These are phyloP conservation scores for Lordiphosa fenestrarum DNA, from an alignment of 2,888 invertebrate species.

Conservation along the genomic window DNA sequence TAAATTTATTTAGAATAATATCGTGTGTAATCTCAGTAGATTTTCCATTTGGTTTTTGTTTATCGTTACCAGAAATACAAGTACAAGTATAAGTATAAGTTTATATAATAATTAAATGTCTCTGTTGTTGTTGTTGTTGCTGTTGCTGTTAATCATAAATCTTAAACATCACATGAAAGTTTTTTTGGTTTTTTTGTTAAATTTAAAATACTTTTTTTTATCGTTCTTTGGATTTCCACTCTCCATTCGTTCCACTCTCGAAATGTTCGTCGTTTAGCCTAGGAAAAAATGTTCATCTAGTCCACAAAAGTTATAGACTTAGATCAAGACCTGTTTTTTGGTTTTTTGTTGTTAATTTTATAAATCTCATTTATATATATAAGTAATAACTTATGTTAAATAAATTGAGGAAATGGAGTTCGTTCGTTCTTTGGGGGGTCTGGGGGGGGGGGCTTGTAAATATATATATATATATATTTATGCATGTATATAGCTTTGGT, in stretches of 20 bases:
- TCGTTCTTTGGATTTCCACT: constrained; percentile 24
- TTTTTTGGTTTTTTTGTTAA: constrained; percentile 44
- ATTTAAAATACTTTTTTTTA: constrained; percentile 35
- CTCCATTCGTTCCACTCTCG: constrained; percentile 30
- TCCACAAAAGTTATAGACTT: constrained; percentile 67
- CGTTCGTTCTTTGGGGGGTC: constrained; percentile 4
- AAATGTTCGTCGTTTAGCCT: constrained; percentile 43
- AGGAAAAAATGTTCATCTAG: constrained; percentile 60
- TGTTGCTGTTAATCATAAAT: constrained; percentile 40
- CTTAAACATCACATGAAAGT: constrained; percentile 76
- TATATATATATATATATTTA: constrained; percentile 34
- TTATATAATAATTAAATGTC: constrained; percentile 45
- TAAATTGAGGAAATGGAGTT: constrained; percentile 31
- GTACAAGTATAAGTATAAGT: constrained; percentile 2
- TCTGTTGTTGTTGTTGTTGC: constrained; percentile 17
- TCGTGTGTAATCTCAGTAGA: constrained; percentile 36
- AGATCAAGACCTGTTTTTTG: constrained; percentile 61
- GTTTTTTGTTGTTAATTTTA: constrained; percentile 18
- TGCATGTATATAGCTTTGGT: constrained; percentile 15
- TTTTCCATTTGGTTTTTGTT: constrained; percentile 17
- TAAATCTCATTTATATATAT: constrained; percentile 53
- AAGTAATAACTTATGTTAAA: constrained; percentile 42
- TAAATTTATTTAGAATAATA: constrained; percentile 48
- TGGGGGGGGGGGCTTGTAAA: constrained; percentile 29
- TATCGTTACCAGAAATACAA: constrained; percentile 48